These are phyloP conservation scores for Exaiptasia diaphana DNA, from an alignment of 64 coral and sea anemone species.

Conservation along the genomic window DNA sequence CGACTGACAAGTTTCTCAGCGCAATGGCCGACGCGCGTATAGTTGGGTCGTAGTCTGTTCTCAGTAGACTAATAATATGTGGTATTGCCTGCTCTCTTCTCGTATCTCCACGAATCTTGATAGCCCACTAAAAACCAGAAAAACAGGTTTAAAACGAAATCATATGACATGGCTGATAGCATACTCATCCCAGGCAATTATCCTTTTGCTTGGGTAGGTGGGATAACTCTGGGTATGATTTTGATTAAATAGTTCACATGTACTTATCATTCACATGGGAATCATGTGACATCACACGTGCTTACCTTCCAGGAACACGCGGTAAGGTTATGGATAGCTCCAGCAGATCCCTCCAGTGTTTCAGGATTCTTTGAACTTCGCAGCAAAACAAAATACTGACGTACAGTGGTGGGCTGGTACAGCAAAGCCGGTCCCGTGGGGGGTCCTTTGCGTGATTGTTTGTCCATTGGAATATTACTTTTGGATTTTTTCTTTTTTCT, in stretches of 20 bases:
- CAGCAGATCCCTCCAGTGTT: conserved; percentile 74
- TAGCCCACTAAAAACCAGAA: conserved; percentile 65
- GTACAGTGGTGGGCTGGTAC: conserved; percentile 71
- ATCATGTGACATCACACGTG: too few species aligned
- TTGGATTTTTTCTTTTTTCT: conserved; percentile 70
- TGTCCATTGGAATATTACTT: conserved; percentile 46
- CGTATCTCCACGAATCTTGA: conserved; percentile 87
- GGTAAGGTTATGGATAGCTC: conserved; percentile 85
- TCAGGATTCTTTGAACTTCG: conserved; percentile 69
- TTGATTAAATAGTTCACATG: too few species aligned
- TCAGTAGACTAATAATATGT: conserved; percentile 62
- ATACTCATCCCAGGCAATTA: too few species aligned
- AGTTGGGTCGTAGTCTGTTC: conserved; percentile 79
- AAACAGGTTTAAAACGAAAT: not conserved
- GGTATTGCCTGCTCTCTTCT: conserved; percentile 72
- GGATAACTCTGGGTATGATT: too few species aligned
- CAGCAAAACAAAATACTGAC: conserved; percentile 69
- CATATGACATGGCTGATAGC: not conserved
- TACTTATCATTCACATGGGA: too few species aligned
- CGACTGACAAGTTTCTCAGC: conserved; percentile 75
- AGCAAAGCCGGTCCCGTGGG: conserved; percentile 67
- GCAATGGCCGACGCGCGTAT: conserved; percentile 77
- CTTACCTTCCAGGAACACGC: conserved; percentile 90
- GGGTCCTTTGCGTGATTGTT: conserved; percentile 30
- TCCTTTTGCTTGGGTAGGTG: too few species aligned